Base-by-base conservation (phyloP, 2,113 vertebrate species). In the Microtus montanus region DNA sequence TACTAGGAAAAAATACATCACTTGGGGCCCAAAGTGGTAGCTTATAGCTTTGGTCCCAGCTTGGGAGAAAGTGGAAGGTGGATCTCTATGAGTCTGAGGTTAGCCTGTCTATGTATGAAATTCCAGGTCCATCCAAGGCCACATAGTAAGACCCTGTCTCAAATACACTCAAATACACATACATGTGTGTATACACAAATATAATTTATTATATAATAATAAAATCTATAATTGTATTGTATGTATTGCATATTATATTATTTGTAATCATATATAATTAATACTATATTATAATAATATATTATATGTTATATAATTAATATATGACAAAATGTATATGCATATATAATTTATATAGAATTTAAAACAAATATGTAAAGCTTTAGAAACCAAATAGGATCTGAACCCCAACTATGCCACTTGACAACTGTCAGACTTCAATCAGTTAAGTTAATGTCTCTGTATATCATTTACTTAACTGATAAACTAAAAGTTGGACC, bases 361-460 rank as follows among this genome's bases (percentile, higher is more conserved):
- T 66, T 63, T 64, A 93, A 96, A 89, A 20, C 84, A 68, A 82
- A 68, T 90, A 90, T 71, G 70, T 58, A 74, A 73, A 90, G 0
- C 4, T 75, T 89, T 80, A 58, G 68, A 83, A 91, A 91, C 93
- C 58, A 68, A 89, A 93, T 33, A 14, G 30, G 3, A 9, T 93
- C 14, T 92, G 54, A 95, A 87, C 75, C 47, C n/a, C 44, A 89
- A 70, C 38, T 84, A 26, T 92, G 49, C 20, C 44, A 91, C 49
- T 73, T 94, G 54, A 84, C 89, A 95, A 11, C 14, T 89, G 26
- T 87, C 26, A 78, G 86, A 93, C 26, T 11, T 92, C 75, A 2
- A 2, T n/a, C 63, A 94, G 44, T 77, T 92, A 93, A 90, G 52
- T 94, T 92, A 89, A 86, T 89, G 63, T 83, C 8, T 79, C 70